Evolutionary conservation across 1,140 invertebrate species (phyloP).

Genomic region (Magallana ariakensis): DNA sequence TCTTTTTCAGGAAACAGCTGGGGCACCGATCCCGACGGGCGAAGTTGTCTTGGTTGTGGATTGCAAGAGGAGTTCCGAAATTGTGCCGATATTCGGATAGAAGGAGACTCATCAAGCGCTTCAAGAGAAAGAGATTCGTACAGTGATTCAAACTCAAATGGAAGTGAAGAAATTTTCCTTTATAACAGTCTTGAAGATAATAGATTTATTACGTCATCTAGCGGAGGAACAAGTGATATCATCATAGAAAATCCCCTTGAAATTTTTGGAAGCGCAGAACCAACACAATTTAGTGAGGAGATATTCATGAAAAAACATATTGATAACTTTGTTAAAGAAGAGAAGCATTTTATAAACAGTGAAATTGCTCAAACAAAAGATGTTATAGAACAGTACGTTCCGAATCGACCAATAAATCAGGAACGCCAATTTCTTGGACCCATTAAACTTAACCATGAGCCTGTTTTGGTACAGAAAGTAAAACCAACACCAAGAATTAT

Average conservation of each 20-base stretch:
- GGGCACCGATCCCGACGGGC: conserved; percentile 44
- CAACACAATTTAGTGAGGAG: not conserved
- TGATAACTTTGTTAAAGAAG: not conserved
- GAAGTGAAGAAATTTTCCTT: not conserved
- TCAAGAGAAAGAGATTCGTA: not conserved
- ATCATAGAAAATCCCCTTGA: not conserved
- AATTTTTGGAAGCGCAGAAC: not conserved
- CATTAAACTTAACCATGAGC: too few relatives aligned
- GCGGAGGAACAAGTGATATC: not conserved
- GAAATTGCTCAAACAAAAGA: not conserved
- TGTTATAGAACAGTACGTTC: not conserved
- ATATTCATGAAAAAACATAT: not conserved
- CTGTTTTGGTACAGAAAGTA: not conserved
- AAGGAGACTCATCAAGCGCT: not conserved
- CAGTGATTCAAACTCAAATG: not conserved
- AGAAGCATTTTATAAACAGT: not conserved
- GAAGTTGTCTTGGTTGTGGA: conserved; percentile 55
- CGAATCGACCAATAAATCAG: not conserved
- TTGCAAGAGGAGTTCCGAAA: conserved; percentile 56
- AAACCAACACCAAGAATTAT: not conserved
- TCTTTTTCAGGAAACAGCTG: conserved; percentile 61
- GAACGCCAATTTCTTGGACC: too few relatives aligned
- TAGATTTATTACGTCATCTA: not conserved
- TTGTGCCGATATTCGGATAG: conserved; percentile 58
- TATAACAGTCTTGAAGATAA: not conserved